phyloP scores from a whole-genome alignment of 64 coral and sea anemone genomes.

The Montipora sp. region DNA sequence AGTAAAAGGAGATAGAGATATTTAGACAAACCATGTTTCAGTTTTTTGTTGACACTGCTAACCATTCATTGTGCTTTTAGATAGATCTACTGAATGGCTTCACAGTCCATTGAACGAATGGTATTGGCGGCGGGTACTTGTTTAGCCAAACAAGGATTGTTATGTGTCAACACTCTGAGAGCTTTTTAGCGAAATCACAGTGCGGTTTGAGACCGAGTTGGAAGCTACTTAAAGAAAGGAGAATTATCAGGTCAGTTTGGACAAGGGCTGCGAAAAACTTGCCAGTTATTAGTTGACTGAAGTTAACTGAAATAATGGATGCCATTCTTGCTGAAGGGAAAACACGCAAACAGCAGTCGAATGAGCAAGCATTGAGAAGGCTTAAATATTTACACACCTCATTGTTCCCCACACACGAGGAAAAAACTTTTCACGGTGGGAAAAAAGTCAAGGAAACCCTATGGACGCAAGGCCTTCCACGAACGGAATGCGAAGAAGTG shows the following conservation, averaged over 20 bases:
- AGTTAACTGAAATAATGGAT: not conserved
- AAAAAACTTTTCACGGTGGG: not conserved
- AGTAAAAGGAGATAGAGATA: too few species aligned
- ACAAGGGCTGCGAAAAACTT: not conserved
- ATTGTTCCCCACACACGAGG: slow-evolving; percentile 4
- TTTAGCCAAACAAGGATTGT: not conserved
- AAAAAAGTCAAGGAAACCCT: not conserved
- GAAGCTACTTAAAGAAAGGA: not conserved
- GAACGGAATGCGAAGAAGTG: not conserved
- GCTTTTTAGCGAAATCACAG: not conserved
- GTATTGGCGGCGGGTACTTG: not conserved
- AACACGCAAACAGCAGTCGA: slow-evolving; percentile 8
- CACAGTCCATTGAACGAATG: not conserved
- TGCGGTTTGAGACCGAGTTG: not conserved
- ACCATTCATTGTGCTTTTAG: not conserved
- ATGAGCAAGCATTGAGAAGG: slow-evolving; percentile 54
- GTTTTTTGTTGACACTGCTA: not conserved
- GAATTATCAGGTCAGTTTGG: too few species aligned
- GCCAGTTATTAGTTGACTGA: not conserved
- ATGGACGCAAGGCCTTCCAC: not conserved
- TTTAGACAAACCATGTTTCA: too few species aligned
- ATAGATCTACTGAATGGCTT: not conserved
- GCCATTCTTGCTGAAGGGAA: not conserved
- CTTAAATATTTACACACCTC: slow-evolving; percentile 70
- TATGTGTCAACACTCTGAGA: not conserved